Conservation (phyloP, 2,797 vertebrate species). For the Trichosurus vulpecula region DNA sequence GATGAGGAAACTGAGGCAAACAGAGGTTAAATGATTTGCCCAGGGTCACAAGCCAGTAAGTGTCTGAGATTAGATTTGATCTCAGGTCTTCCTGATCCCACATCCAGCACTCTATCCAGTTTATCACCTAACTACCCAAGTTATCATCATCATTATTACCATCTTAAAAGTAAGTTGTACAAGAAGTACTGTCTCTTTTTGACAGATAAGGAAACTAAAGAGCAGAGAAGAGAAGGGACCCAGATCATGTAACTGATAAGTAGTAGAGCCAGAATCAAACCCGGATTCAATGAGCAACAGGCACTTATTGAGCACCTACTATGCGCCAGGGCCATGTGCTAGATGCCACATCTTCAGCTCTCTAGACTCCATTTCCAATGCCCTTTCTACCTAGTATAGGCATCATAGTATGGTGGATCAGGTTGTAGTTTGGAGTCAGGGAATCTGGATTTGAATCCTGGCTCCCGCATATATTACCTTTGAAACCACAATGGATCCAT, state of each 20-base stretch:
- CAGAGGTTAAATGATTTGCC: background rate
- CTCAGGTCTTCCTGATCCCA: background rate
- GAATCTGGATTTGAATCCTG: background rate
- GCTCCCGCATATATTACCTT: background rate
- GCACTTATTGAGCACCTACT: background rate
- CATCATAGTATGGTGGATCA: background rate
- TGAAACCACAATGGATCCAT: background rate
- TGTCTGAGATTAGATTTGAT: background rate
- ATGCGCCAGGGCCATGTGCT: too few species aligned
- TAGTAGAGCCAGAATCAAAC: background rate
- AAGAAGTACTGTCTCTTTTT: background rate
- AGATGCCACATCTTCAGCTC: background rate
- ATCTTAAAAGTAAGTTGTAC: background rate
- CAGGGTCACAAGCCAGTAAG: background rate
- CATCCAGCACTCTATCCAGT: background rate
- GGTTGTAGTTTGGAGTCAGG: background rate
- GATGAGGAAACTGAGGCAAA: background rate
- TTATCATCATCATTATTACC: background rate
- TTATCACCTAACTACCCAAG: background rate
- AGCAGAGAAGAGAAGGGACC: background rate
- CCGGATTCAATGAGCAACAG: background rate
- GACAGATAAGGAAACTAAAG: background rate
- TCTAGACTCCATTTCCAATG: background rate
- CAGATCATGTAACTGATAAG: background rate
- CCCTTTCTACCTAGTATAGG: background rate